A percentile compares a stretch with the other conserved stretches of the same genome.
phyloP scores from a whole-genome alignment of 1,140 invertebrate species.

The Sitodiplosis mosellana region DNA sequence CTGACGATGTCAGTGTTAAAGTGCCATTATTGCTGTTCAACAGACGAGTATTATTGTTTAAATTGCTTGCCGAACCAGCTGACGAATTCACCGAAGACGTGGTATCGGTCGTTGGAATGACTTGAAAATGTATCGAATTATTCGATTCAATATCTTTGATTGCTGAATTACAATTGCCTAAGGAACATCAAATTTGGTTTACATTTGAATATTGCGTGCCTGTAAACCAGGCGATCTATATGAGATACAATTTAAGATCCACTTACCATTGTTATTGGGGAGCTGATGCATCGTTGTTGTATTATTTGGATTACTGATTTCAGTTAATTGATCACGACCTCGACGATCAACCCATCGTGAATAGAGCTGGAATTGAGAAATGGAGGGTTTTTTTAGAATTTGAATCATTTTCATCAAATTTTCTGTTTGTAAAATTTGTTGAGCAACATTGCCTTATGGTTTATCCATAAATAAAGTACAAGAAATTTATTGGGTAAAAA shows the following conservation, averaged over 20 bases:
- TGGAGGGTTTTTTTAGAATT: too few relatives aligned
- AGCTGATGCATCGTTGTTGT: constrained; percentile 4
- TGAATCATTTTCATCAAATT: too few relatives aligned
- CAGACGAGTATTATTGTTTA: too few relatives aligned
- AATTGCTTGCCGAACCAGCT: not conserved
- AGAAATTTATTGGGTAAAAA: not conserved
- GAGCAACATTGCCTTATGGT: too few relatives aligned
- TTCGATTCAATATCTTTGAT: constrained; percentile 17
- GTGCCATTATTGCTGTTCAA: not conserved
- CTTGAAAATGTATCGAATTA: constrained; percentile 24
- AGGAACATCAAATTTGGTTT: not conserved
- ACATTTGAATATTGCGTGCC: too few relatives aligned
- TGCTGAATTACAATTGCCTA: not conserved
- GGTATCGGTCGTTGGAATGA: constrained; percentile 14
- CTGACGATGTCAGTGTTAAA: constrained; percentile 5
- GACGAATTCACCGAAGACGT: not conserved
- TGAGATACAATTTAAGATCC: too few relatives aligned
- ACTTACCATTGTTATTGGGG: constrained; percentile 6
- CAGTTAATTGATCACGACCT: constrained; percentile 7
- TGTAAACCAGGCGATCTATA: too few relatives aligned
- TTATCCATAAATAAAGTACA: not conserved
- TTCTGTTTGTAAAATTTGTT: too few relatives aligned
- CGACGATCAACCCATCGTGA: constrained; percentile 22
- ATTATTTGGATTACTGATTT: constrained; percentile 8
- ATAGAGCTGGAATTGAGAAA: constrained; percentile 11